phyloP scores from a whole-genome alignment of 2,888 invertebrate species.

The Dascillus cervinus region DNA sequence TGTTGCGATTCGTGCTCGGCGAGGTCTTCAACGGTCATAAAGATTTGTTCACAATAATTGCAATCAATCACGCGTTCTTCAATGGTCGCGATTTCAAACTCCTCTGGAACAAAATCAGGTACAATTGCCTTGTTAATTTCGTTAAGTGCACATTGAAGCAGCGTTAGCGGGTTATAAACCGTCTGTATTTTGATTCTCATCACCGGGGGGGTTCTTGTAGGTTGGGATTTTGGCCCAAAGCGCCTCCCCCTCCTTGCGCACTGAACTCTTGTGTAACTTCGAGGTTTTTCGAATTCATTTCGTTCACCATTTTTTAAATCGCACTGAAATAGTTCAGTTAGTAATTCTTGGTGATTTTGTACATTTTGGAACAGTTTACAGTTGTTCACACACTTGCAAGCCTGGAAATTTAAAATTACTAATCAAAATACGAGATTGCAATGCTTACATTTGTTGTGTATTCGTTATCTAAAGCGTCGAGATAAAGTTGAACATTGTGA shows the following conservation, averaged over 20 bases:
- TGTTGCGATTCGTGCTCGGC: conserved; percentile 36
- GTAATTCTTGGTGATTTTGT: no score
- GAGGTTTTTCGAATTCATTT: no score
- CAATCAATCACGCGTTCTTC: conserved; percentile 25
- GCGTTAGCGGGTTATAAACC: conserved; percentile 30
- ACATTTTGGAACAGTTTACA: no score
- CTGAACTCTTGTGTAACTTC: no score
- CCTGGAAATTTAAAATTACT: no score
- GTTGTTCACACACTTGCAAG: no score
- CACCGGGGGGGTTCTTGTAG: no score
- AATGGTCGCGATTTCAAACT: conserved; percentile 10
- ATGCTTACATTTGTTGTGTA: conserved; percentile 8
- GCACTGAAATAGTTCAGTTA: conserved; percentile 10
- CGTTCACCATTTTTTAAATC: no score
- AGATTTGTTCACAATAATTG: conserved; percentile 31
- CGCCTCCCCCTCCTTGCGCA: no score
- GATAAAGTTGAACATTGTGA: conserved; percentile 20
- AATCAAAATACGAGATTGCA: conserved; percentile 1
- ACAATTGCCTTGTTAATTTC: conserved; percentile 32
- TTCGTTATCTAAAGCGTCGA: conserved; percentile 21
- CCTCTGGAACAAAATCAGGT: conserved; percentile 26
- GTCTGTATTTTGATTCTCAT: conserved; percentile 10
- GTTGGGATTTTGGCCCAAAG: no score
- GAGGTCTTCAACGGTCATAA: conserved; percentile 30
- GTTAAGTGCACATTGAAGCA: conserved; percentile 31